Evolutionary conservation across 2,888 invertebrate genomes (phyloP).

Genomic region (Spicauda simplicius): DNA sequence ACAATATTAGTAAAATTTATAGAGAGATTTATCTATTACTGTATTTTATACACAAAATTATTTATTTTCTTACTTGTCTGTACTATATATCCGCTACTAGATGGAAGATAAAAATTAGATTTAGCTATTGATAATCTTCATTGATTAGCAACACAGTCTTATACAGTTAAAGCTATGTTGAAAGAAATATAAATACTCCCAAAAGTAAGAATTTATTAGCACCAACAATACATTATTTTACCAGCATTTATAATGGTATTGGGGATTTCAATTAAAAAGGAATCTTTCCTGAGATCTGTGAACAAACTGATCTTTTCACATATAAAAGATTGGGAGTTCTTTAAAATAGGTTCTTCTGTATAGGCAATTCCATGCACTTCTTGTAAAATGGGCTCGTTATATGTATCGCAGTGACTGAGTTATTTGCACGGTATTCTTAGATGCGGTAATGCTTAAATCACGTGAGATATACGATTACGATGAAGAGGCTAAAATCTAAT

Average conservation of each 20-base stretch:
- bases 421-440: background rate
- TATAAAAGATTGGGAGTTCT: background rate
- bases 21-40: slow-evolving; percentile 43
- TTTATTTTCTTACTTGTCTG: slow-evolving; percentile 21
- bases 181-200: too few relatives aligned
- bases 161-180: too few relatives aligned
- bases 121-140: background rate
- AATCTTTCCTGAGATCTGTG: too few relatives aligned
- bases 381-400: background rate
- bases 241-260: too few relatives aligned
- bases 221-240: too few relatives aligned
- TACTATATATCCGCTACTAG: slow-evolving; percentile 5
- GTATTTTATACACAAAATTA: slow-evolving; percentile 6
- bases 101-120: background rate
- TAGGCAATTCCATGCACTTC: background rate
- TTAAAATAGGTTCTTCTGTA: background rate
- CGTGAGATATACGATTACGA: background rate
- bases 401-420: slow-evolving; percentile 5
- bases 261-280: too few relatives aligned
- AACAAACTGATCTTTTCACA: background rate
- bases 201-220: too few relatives aligned
- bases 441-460: background rate
- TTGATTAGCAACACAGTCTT: background rate
- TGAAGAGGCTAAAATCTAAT: background rate
- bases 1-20: slow-evolving; percentile 64